These are phyloP conservation scores for Pseudopodoces humilis DNA, from an alignment of 2,113 vertebrate genomes.

Conservation along the genomic window DNA sequence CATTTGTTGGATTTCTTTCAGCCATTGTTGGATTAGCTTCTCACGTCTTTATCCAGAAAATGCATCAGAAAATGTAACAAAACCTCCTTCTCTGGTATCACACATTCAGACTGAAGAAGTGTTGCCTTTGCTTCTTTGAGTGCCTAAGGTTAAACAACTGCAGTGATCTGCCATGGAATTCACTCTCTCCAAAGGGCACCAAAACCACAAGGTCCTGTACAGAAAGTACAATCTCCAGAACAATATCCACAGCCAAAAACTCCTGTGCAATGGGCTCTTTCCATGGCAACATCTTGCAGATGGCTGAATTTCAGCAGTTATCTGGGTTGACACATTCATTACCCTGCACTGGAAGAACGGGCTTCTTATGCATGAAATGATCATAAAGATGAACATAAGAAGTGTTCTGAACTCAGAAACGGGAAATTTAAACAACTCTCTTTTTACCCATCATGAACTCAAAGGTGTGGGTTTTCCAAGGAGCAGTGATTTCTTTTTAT, in stretches of 20 bases:
- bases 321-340: background rate
- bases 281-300: background rate
- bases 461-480: background rate
- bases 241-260: background rate
- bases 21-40: background rate
- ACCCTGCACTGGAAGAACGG: background rate
- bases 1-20: conserved; percentile 41
- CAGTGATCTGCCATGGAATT: background rate
- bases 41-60: conserved; percentile 32
- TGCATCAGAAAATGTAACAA: background rate
- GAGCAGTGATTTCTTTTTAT: background rate
- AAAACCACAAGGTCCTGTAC: background rate
- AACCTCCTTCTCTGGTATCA: background rate
- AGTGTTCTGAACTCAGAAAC: background rate
- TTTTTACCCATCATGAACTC: background rate
- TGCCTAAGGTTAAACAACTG: background rate
- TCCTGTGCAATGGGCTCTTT: background rate
- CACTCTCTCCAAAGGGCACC: background rate
- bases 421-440: background rate
- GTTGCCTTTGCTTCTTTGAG: background rate
- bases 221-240: background rate
- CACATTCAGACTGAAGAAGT: background rate
- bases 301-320: conserved; percentile 8
- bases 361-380: background rate
- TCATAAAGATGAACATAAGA: background rate